These are phyloP conservation scores for Rapana venosa DNA, from an alignment of 2,888 invertebrate genomes.

Conservation along the genomic window DNA sequence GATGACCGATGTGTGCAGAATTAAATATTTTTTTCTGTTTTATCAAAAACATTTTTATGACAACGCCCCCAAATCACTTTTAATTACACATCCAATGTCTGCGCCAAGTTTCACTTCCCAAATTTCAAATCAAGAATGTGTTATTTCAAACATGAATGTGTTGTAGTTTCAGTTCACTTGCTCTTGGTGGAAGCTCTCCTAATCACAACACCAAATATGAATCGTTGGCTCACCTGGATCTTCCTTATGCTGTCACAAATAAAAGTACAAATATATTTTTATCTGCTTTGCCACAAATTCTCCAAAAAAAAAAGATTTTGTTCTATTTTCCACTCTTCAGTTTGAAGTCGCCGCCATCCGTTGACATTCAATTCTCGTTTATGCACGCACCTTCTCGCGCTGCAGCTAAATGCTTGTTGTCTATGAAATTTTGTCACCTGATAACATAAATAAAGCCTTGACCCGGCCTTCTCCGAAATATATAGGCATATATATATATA, in stretches of 20 bases:
- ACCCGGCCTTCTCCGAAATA: background rate
- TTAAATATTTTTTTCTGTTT: too few relatives aligned
- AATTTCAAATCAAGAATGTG: too few relatives aligned
- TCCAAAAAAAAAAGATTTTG: background rate
- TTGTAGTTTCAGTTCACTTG: too few relatives aligned
- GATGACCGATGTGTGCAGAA: too few relatives aligned
- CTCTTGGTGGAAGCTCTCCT: too few relatives aligned
- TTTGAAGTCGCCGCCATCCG: constrained; percentile 53
- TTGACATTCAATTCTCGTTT: constrained; percentile 37
- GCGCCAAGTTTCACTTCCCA: too few relatives aligned
- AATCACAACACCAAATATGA: too few relatives aligned
- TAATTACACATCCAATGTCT: too few relatives aligned
- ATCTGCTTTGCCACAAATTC: background rate
- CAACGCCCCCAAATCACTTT: too few relatives aligned
- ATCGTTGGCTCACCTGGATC: background rate
- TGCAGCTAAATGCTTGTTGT: background rate
- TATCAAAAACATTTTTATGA: too few relatives aligned
- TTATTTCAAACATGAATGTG: too few relatives aligned
- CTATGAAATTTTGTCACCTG: constrained; percentile 1
- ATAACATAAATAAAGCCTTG: background rate
- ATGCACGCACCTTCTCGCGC: constrained; percentile 19
- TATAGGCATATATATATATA: too few relatives aligned
- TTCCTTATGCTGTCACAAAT: background rate
- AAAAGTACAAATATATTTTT: background rate
- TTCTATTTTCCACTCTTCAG: background rate